Evolutionary conservation across 2,797 vertebrate genomes (phyloP).

Genomic region (Neosalanx taihuensis): DNA sequence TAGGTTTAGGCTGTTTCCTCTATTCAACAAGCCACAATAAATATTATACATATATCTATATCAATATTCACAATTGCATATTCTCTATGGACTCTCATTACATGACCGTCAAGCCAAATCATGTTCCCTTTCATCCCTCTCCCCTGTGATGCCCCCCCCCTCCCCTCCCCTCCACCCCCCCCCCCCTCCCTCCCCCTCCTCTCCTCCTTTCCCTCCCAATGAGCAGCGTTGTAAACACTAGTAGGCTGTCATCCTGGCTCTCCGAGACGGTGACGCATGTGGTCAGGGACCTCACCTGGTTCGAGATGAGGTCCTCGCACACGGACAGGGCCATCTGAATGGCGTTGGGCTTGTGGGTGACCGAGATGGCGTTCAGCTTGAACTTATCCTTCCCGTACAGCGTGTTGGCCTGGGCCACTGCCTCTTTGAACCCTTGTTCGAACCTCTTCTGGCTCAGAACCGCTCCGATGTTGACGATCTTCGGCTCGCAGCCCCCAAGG

Average conservation of each 20-base stretch:
- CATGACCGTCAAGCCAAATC: no score
- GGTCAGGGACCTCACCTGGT: conserved; percentile 74
- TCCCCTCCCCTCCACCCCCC: not conserved
- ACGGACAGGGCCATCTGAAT: conserved; percentile 87
- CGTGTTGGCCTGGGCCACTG: conserved; percentile 87
- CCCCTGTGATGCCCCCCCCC: not conserved
- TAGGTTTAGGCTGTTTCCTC: not conserved
- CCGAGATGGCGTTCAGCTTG: conserved; percentile 86
- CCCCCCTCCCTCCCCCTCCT: not conserved
- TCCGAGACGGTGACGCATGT: not conserved
- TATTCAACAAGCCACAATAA: not conserved
- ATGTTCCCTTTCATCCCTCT: not conserved
- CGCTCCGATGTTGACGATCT: conserved; percentile 88
- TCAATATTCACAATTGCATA: no score
- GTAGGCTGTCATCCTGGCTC: not conserved
- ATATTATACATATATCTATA: not conserved
- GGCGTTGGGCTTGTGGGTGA: conserved; percentile 87
- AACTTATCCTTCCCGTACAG: conserved; percentile 85
- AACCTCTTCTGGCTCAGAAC: conserved; percentile 92
- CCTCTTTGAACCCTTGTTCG: conserved; percentile 92
- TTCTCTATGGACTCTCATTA: no score
- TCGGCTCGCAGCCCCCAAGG: conserved; percentile 85
- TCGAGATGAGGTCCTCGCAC: conserved; percentile 87
- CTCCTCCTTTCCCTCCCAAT: not conserved
- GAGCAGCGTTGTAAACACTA: not conserved